These are phyloP conservation scores for Mesitornis unicolor DNA, from an alignment of 2,113 vertebrate genomes.

Conservation along the genomic window DNA sequence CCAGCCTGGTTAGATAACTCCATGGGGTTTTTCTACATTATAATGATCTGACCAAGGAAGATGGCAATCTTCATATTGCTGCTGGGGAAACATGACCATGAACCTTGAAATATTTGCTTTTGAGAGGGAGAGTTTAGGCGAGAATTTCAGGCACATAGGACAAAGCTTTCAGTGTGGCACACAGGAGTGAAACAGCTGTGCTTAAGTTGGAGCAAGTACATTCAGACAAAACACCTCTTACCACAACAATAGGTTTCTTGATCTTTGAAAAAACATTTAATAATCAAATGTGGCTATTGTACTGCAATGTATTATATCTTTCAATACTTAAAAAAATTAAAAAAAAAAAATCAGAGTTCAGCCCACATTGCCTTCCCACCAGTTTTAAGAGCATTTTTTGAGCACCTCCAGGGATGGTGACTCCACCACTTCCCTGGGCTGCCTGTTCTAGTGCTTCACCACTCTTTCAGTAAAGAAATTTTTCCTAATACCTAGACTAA, in stretches of 20 bases:
- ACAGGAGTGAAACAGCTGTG: not conserved
- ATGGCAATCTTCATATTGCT: not conserved
- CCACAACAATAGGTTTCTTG: not conserved
- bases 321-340: too few relatives aligned
- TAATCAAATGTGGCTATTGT: not conserved
- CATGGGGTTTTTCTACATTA: conserved; percentile 16
- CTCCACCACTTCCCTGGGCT: too few relatives aligned
- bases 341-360: not conserved
- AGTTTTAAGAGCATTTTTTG: not conserved
- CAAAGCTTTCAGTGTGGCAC: not conserved
- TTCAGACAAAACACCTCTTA: not conserved
- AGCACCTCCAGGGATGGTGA: too few relatives aligned
- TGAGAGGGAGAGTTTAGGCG: not conserved
- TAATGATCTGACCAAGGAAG: conserved; percentile 1
- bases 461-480: too few relatives aligned
- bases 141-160: not conserved
- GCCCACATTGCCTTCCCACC: not conserved
- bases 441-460: too few relatives aligned
- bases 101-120: not conserved
- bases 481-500: too few relatives aligned
- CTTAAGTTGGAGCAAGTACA: not conserved
- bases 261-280: not conserved
- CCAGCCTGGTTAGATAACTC: not conserved
- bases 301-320: not conserved
- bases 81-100: not conserved